Evolutionary conservation across 2,113 vertebrate species (phyloP).

Genomic region (Emydocephalus ijimae): DNA sequence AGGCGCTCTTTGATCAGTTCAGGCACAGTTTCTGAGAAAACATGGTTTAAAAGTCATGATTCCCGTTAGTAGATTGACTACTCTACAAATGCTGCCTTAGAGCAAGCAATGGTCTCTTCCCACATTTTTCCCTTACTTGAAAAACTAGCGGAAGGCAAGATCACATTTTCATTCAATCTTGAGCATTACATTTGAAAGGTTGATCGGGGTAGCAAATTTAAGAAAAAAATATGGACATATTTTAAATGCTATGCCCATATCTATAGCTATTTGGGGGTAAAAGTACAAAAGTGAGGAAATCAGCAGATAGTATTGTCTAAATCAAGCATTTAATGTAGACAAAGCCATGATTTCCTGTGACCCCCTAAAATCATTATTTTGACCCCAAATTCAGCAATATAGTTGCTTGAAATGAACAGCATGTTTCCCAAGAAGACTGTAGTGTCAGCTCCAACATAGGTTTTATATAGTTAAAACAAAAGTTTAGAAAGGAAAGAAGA

Average conservation of each 20-base stretch:
- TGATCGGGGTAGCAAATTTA: background rate
- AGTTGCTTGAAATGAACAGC: background rate
- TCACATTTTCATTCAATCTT: background rate
- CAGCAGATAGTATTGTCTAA: background rate
- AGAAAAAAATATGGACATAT: background rate
- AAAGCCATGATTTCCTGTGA: background rate
- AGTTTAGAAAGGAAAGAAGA: background rate
- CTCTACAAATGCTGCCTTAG: background rate
- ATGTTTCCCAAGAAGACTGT: background rate
- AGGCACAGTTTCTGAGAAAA: conserved; percentile 62
- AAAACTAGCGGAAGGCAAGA: background rate
- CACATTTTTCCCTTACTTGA: background rate
- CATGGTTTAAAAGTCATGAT: background rate
- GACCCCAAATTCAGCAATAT: background rate
- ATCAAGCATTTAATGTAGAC: background rate
- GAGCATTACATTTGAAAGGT: background rate
- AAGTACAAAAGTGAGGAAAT: background rate
- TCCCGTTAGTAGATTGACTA: background rate
- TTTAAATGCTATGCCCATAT: background rate
- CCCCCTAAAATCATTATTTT: background rate
- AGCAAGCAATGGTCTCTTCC: background rate
- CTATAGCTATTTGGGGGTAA: background rate
- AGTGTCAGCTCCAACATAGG: background rate
- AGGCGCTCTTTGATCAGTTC: conserved; percentile 55
- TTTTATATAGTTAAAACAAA: background rate